Evolutionary conservation across 1,140 invertebrate genomes (phyloP).

Genomic region (Frieseomelitta varia): DNA sequence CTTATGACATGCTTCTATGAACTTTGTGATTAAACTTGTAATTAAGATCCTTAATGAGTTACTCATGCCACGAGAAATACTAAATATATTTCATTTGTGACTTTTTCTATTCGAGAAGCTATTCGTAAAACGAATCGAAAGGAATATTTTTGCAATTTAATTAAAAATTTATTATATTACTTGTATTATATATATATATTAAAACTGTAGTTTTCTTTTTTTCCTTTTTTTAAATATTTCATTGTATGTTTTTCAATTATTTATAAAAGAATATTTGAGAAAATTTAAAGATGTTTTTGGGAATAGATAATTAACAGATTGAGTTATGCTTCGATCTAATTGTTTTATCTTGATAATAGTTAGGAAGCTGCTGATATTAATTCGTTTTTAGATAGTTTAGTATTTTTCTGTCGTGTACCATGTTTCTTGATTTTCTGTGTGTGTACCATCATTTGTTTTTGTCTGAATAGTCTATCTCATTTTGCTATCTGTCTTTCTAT

Average conservation of each 20-base stretch:
- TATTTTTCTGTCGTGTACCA: not conserved
- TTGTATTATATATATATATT: not conserved
- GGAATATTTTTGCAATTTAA: not conserved
- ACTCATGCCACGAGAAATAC: not conserved
- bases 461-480: not conserved
- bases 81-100: not conserved
- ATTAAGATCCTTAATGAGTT: not conserved
- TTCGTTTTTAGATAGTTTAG: not conserved
- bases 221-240: not conserved
- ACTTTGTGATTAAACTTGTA: no score
- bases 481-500: not conserved
- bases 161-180: not conserved
- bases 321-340: not conserved
- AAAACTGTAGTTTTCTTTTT: not conserved
- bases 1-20: not conserved
- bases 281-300: not conserved
- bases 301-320: not conserved
- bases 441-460: not conserved
- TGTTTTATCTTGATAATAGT: not conserved
- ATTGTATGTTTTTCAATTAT: not conserved
- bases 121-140: no score
- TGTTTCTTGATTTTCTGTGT: not conserved
- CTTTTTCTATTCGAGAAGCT: not conserved
- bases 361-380: slow-evolving; percentile 14
- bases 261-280: not conserved